Conservation (phyloP, 2,888 invertebrate species). For the Agapostemon virescens region DNA sequence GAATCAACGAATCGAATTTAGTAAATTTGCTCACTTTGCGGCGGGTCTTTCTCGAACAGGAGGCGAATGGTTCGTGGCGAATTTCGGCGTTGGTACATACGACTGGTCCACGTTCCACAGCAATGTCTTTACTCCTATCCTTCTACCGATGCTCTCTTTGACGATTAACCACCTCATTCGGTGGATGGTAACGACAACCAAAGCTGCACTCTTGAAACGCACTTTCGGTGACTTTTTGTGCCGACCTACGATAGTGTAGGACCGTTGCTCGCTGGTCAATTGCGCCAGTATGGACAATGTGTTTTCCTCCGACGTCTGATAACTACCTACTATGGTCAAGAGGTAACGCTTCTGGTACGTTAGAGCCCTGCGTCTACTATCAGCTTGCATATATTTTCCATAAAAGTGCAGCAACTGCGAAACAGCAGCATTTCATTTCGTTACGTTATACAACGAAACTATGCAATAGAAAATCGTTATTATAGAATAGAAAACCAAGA, state of each 20-base stretch:
- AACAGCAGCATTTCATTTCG: background rate
- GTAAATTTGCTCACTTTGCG: constrained; percentile 45
- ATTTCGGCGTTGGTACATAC: constrained; percentile 59
- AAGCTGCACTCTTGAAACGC: constrained; percentile 82
- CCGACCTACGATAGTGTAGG: constrained; percentile 60
- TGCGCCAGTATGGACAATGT: constrained; percentile 80
- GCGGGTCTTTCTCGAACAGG: constrained; percentile 67
- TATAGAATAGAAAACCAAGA: background rate
- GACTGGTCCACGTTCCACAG: constrained; percentile 68
- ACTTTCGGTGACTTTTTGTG: constrained; percentile 67
- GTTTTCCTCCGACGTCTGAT: constrained; percentile 81
- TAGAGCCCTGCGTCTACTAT: constrained; percentile 93
- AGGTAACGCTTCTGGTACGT: constrained; percentile 95
- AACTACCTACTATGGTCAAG: constrained; percentile 85
- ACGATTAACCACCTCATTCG: constrained; percentile 86
- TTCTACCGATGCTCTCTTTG: constrained; percentile 84
- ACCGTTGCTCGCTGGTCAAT: constrained; percentile 77
- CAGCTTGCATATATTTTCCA: constrained; percentile 88
- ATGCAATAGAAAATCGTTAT: background rate
- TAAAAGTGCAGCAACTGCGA: constrained; percentile 83
- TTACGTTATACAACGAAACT: too few relatives aligned
- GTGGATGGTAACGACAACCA: constrained; percentile 83
- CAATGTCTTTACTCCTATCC: constrained; percentile 81
- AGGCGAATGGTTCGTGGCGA: constrained; percentile 68
- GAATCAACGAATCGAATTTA: background rate